These are phyloP conservation scores for Mythimna vitellina DNA, from an alignment of 2,888 invertebrate species.

Conservation along the genomic window DNA sequence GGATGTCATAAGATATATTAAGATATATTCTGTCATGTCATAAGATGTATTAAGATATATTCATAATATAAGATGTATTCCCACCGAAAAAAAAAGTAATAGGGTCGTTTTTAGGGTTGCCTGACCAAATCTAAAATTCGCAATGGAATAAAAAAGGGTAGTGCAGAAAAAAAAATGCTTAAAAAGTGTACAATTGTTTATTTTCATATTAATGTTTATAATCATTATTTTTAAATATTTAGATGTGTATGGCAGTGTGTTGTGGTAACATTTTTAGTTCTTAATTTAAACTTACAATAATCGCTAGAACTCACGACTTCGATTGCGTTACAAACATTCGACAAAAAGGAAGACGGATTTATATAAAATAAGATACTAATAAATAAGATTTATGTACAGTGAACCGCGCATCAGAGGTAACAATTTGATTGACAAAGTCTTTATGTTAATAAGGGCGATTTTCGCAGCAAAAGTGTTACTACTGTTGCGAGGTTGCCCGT, in stretches of 20 bases:
- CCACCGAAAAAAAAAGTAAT: no score
- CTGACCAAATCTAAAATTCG: no score
- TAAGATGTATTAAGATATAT: no score
- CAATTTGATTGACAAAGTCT: background rate
- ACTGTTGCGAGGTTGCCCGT: background rate
- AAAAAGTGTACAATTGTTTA: slow-evolving; percentile 66
- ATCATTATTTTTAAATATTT: slow-evolving; percentile 58
- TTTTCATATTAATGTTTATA: slow-evolving; percentile 61
- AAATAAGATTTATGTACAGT: background rate
- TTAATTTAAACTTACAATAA: slow-evolving; percentile 51
- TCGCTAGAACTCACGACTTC: slow-evolving; percentile 38
- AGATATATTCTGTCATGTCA: no score
- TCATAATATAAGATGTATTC: no score
- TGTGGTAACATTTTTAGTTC: slow-evolving; percentile 54
- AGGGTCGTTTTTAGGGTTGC: no score
- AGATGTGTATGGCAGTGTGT: slow-evolving; percentile 66
- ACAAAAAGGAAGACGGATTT: slow-evolving; percentile 57
- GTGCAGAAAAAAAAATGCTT: slow-evolving; percentile 50
- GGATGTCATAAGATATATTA: no score
- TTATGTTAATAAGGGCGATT: background rate
- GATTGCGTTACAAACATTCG: slow-evolving; percentile 46
- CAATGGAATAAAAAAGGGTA: no score
- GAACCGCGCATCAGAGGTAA: background rate
- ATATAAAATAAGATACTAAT: slow-evolving; percentile 21
- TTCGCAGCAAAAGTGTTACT: background rate